A percentile compares a stretch with the other conserved stretches of the same genome.
These are phyloP conservation scores for Busseola fusca DNA, from an alignment of 2,888 invertebrate genomes.

Conservation along the genomic window DNA sequence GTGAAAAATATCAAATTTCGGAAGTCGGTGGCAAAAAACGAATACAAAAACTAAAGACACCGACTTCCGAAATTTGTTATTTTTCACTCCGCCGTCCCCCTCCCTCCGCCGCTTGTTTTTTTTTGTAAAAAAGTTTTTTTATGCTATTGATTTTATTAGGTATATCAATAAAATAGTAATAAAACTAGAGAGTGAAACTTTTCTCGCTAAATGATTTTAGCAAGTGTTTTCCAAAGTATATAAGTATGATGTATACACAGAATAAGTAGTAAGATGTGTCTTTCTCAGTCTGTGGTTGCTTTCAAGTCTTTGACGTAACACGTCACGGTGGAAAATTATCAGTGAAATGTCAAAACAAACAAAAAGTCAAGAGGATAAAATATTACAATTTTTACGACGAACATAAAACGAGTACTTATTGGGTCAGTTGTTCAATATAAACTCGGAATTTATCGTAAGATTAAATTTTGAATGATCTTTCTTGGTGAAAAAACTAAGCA, in stretches of 20 bases:
- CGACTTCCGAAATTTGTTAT: no score
- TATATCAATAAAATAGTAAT: not conserved
- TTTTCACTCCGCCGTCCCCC: no score
- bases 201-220: not conserved
- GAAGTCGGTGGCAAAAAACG: no score
- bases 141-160: not conserved
- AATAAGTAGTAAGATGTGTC: no score
- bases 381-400: slow-evolving; percentile 14
- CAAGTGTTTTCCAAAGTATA: not conserved
- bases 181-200: not conserved
- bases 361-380: slow-evolving; percentile 6
- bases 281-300: no score
- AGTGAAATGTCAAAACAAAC: slow-evolving; percentile 37
- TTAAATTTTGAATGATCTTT: not conserved
- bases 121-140: no score
- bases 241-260: no score
- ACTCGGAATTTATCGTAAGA: not conserved
- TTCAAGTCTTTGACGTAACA: not conserved
- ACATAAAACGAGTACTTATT: not conserved
- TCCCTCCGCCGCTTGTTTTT: no score
- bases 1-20: no score
- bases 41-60: no score
- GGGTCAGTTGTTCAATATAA: not conserved
- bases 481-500: slow-evolving; percentile 1
- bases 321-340: slow-evolving; percentile 14